Evolutionary conservation across 2,113 vertebrate species (phyloP).

Genomic region (Stercorarius parasiticus): DNA sequence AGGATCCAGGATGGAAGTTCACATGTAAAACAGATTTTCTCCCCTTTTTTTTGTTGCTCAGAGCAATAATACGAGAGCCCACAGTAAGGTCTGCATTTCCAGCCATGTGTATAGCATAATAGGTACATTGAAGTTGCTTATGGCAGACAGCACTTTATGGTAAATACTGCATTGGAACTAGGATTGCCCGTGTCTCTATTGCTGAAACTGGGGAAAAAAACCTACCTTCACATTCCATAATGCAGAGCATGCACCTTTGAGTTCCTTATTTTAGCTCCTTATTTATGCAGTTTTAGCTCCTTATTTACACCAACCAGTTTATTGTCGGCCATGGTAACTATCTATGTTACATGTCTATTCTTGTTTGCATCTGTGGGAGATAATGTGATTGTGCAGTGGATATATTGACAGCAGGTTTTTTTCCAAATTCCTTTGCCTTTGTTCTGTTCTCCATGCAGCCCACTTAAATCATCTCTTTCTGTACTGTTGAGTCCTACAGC

Average conservation of each 20-base stretch:
- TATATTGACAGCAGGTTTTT: background rate
- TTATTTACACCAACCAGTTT: background rate
- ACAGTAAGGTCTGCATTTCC: background rate
- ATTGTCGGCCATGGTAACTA: background rate
- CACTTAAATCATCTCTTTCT: background rate
- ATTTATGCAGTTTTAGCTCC: background rate
- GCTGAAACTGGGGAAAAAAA: background rate
- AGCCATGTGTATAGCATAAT: background rate
- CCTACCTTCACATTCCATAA: background rate
- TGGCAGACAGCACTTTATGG: background rate
- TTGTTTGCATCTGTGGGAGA: background rate
- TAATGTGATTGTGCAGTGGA: background rate
- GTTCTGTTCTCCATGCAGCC: background rate
- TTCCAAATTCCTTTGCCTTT: background rate
- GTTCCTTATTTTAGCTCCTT: background rate
- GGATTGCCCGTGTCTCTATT: background rate
- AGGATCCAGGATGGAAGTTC: background rate
- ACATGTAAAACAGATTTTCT: background rate
- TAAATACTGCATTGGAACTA: background rate
- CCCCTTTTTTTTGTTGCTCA: background rate
- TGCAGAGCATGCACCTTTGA: background rate
- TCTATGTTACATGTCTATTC: background rate
- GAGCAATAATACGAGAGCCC: fast-evolving
- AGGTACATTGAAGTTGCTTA: background rate
- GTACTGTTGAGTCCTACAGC: background rate